These are phyloP conservation scores for Troglohyphantes excavatus DNA, from an alignment of 2,888 invertebrate species.

Conservation along the genomic window DNA sequence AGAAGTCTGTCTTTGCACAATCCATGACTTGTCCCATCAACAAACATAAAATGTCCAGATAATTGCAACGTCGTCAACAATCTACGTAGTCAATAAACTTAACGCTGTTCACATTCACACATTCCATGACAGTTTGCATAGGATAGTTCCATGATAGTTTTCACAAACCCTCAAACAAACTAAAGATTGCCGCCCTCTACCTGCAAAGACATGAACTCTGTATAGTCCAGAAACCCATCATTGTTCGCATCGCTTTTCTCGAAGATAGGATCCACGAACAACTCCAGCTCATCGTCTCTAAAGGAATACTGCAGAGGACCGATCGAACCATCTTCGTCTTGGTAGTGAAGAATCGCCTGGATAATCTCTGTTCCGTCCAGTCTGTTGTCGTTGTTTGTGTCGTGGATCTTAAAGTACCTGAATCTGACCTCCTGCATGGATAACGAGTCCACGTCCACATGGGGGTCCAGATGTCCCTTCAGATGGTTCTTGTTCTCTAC, in stretches of 20 bases:
- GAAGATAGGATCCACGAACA: constrained; percentile 6
- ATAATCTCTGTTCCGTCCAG: constrained; percentile 29
- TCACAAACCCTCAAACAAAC: too few species aligned
- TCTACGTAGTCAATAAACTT: too few species aligned
- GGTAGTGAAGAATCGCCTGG: not conserved
- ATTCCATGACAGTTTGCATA: too few species aligned
- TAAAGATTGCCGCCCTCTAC: too few species aligned
- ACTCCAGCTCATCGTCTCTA: not conserved
- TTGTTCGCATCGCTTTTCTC: not conserved
- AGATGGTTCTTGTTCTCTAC: constrained; percentile 12
- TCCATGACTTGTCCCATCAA: too few species aligned
- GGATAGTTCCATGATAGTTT: too few species aligned
- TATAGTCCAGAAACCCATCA: constrained; percentile 18
- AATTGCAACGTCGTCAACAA: too few species aligned
- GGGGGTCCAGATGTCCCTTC: not conserved
- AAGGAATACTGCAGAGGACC: not conserved
- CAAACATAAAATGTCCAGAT: too few species aligned
- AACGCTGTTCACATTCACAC: too few species aligned
- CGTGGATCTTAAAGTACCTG: constrained; percentile 24
- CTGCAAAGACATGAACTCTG: not conserved
- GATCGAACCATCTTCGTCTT: not conserved
- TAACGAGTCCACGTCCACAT: not conserved
- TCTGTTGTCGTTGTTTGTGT: constrained; percentile 21
- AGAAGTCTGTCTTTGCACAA: too few species aligned
- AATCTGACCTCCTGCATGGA: not conserved